Conservation (phyloP, 2,113 vertebrate species). For the Hiodon tergisus region DNA sequence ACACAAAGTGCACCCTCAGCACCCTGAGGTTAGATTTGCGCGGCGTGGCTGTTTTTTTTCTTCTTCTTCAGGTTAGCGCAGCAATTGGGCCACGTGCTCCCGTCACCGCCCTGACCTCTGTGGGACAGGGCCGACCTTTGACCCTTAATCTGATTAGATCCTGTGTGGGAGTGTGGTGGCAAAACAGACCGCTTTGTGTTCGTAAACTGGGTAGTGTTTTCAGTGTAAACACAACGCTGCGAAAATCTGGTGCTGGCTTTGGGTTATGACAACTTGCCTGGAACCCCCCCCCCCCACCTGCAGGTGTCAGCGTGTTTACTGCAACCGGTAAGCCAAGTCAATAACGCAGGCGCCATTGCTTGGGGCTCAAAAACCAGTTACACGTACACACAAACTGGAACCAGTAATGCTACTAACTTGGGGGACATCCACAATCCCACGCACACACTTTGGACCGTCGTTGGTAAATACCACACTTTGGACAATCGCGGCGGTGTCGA, state of each 20-base stretch:
- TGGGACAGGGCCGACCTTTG: background rate
- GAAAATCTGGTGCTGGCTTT: background rate
- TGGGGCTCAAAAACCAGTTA: background rate
- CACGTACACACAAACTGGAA: background rate
- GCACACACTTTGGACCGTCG: background rate
- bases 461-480: background rate
- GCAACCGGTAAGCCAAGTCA: too few species aligned
- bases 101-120: background rate
- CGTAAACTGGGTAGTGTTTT: conserved; percentile 6
- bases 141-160: conserved; percentile 10
- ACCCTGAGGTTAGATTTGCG: background rate
- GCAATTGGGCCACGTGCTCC: background rate
- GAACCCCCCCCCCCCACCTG: background rate
- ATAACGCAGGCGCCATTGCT: too few species aligned
- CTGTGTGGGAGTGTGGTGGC: background rate
- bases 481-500: background rate
- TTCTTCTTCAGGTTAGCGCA: background rate
- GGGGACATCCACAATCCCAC: background rate
- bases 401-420: background rate
- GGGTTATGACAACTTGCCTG: background rate
- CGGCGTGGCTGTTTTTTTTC: conserved; percentile 5
- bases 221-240: conserved; percentile 1
- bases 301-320: too few species aligned
- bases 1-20: conserved; percentile 13
- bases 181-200: conserved; percentile 16